Evolutionary conservation across 2,888 invertebrate species (phyloP), one percentile per base, ranked within the genome.

Genomic region (Trachelus stipa): DNA sequence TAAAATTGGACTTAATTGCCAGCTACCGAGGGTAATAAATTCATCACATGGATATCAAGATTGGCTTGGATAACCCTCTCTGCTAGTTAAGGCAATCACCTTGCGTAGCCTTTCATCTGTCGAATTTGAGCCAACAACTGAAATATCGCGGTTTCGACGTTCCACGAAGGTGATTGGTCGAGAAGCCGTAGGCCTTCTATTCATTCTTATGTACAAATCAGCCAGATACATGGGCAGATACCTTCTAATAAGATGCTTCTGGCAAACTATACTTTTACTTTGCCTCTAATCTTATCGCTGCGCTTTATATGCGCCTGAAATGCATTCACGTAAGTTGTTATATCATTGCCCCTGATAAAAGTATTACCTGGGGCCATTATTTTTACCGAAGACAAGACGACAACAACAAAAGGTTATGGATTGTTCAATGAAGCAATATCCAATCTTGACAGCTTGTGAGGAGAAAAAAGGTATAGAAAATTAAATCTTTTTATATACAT

Each of bases 1-100:
- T 68, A 40, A 68, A 75, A 35, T 75, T 74, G n/a, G 69, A 69
- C 69, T 78, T 76, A 69, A 74, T 68, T 35, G 40, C 37, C 68
- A 68, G 68, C 68, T 31, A 71, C 69, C 31, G 34, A 34, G 34
- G 71, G 71, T 34, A 12, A 74, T 74, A 74, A 34, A 74, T 74
- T 74, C 12, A 74, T 74, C 74, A 34, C n/a, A 30, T 11, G 37
- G 74, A 11, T 23, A 30, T 30, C 35, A 23, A 74, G 74, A 71
- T 71, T 30, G 34, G 71, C 30, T 69, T 33, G 71, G 15, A 69
- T 12, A 30, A 12, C 15, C 1, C 30, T 31, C 12, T 31, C 12
- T 12, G 31, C 15, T 34, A 4, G 33, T n/a, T 34, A 74, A 74
- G 74, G 12, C 74, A 74, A 35, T 74, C 37, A n/a, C 74, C 37